Base-by-base conservation (phyloP, 2,888 invertebrate species). In the Lysandra bellargus region DNA sequence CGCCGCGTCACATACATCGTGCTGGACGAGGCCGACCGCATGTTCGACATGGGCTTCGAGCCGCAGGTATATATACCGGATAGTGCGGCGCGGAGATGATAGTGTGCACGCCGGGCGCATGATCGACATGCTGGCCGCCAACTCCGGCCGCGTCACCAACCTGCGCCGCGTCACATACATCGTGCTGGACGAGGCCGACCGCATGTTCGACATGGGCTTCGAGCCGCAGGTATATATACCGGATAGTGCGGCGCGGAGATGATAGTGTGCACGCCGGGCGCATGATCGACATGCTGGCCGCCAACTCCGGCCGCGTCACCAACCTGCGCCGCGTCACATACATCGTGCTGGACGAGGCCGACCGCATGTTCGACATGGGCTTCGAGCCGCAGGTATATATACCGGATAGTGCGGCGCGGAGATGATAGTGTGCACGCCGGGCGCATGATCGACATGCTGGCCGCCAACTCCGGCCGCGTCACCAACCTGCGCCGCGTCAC, bases 11-110 rank as follows among this genome's bases (percentile, higher is more conserved):
- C 99, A 0, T 99, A 99, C 88, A 97, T 99, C 73, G 99, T 99
- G 1, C 92, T 99, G 61, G 99, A 99, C 90, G 99, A 99, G 92
- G 99, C 99, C 0, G 99, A 99, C 91, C 95, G 99, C 72, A 99
- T 99, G 99, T 99, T 99, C 89, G 99, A 99, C 89, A 99, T 99
- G 99, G 99, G 99, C 30, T 99, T 99, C 89, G 99, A 99, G 91
- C 99, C 99, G 0, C 99, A 99, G 95, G 97, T 96, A 83, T 79
- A 33, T 17, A 14, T 40, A 12, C 33, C 33, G 4, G 4, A 64
- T 23, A 99, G 89, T 96, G 99, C 69, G 99, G 99, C 4, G 98
- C 99, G 0, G 99, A 99, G 92, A 98, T 99, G 84, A 98, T 99
- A 84, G 99, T 99, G 0, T 99, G 99, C 87, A 99, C 99, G 0